Evolutionary conservation across 2,113 vertebrate species (phyloP).

Genomic region (Crypturellus undulatus): DNA sequence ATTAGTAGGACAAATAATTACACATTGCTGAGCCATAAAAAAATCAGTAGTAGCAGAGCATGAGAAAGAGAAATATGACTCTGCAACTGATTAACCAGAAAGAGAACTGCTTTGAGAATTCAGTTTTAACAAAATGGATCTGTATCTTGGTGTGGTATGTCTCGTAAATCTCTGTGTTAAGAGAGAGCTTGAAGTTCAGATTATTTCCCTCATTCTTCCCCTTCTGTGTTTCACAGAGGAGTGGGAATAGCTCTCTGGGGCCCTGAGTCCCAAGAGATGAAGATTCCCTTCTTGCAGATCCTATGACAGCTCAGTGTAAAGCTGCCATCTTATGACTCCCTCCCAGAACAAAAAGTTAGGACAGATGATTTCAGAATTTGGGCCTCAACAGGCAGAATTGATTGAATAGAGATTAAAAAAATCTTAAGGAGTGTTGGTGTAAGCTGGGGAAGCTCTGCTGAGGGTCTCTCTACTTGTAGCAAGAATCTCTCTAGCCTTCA

Average conservation of each 20-base stretch:
- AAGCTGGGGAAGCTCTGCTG: neutral
- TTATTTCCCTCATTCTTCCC: neutral
- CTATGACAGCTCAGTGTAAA: neutral
- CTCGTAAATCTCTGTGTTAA: neutral
- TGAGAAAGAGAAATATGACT: neutral
- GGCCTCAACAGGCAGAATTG: neutral
- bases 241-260: neutral
- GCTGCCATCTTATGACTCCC: neutral
- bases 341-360: neutral
- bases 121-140: neutral
- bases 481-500: neutral
- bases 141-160: neutral
- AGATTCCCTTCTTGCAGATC: neutral
- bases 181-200: neutral
- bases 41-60: neutral
- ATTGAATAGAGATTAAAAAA: neutral
- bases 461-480: neutral
- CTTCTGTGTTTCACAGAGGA: neutral
- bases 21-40: conserved; percentile 3
- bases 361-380: neutral
- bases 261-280: neutral
- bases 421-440: neutral
- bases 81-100: conserved; percentile 3
- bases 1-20: conserved; percentile 15
- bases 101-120: neutral